Conservation (phyloP, 2,113 vertebrate genomes). For the Rhea americana region DNA sequence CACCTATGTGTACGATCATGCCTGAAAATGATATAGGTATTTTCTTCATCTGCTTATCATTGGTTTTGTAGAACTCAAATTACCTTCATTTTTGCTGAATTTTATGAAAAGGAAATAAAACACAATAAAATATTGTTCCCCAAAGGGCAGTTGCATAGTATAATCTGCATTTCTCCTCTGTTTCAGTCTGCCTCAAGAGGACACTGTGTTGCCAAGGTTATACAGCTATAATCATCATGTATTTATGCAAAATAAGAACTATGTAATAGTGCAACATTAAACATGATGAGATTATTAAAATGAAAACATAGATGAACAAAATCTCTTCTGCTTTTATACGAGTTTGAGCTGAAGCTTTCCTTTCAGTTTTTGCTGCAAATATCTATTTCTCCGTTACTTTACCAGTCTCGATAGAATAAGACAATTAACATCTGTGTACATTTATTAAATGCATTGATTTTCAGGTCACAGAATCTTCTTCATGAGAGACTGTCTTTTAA, state of each 20-base stretch:
- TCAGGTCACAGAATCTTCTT: background rate
- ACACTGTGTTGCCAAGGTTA: slow-evolving; percentile 65
- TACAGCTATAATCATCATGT: slow-evolving; percentile 62
- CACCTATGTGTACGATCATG: background rate
- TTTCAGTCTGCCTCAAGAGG: slow-evolving; percentile 66
- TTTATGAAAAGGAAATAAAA: slow-evolving; percentile 70
- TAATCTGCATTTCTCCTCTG: slow-evolving; percentile 67
- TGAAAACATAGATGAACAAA: slow-evolving; percentile 18
- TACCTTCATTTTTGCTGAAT: slow-evolving; percentile 57
- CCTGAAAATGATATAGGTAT: background rate
- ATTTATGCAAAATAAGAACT: slow-evolving; percentile 58
- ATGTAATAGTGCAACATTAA: slow-evolving; percentile 54
- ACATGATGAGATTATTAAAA: slow-evolving; percentile 5
- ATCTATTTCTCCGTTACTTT: background rate
- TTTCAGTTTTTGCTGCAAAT: background rate
- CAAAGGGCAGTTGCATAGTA: slow-evolving; percentile 42
- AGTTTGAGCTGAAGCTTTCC: background rate
- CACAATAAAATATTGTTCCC: slow-evolving; percentile 71
- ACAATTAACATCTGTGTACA: background rate
- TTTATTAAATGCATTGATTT: background rate
- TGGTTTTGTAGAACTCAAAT: slow-evolving; percentile 49
- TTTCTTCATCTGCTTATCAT: slow-evolving; percentile 3
- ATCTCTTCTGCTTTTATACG: background rate
- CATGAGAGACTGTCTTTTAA: background rate
- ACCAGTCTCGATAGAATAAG: background rate